Percentiles rank a stretch among this genome's conserved stretches.
These are phyloP conservation scores for Leptinotarsa juncta DNA, from an alignment of 2,888 invertebrate species.

Conservation along the genomic window DNA sequence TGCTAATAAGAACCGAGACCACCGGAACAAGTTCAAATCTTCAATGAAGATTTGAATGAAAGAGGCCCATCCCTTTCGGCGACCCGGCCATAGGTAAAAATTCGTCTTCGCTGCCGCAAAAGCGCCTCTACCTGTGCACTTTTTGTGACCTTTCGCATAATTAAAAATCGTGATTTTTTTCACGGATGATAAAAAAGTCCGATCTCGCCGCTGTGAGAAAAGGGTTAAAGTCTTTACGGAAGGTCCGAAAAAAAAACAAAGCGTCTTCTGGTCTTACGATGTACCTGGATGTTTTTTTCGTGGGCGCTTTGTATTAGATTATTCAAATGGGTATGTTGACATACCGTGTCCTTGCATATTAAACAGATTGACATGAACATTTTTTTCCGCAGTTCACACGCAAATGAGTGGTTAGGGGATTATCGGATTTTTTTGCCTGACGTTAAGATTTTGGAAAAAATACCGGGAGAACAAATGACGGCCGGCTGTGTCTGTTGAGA, in stretches of 20 bases:
- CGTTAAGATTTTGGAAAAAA: conserved; percentile 9
- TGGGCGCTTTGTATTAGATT: conserved; percentile 60
- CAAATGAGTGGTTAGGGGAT: conserved; percentile 49
- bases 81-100: conserved; percentile 5
- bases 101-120: conserved; percentile 10
- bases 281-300: conserved; percentile 64
- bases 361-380: conserved; percentile 59
- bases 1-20: not conserved
- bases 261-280: conserved; percentile 50
- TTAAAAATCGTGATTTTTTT: conserved; percentile 59
- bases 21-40: conserved; percentile 3
- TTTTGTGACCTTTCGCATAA: conserved; percentile 53
- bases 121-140: conserved; percentile 49
- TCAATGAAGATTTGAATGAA: conserved; percentile 13
- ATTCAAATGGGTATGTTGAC: conserved; percentile 63
- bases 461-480: conserved; percentile 6
- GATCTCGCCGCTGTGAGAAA: conserved; percentile 61
- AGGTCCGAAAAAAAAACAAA: conserved; percentile 58
- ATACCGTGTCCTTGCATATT: conserved; percentile 66
- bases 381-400: conserved; percentile 64
- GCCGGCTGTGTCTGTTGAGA: not conserved
- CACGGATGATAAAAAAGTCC: conserved; percentile 47
- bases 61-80: conserved; percentile 28
- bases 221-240: conserved; percentile 55
- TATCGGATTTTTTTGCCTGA: conserved; percentile 6